Evolutionary conservation across 2,797 vertebrate genomes (phyloP).

Genomic region (Pantherophis alleghaniensis): DNA sequence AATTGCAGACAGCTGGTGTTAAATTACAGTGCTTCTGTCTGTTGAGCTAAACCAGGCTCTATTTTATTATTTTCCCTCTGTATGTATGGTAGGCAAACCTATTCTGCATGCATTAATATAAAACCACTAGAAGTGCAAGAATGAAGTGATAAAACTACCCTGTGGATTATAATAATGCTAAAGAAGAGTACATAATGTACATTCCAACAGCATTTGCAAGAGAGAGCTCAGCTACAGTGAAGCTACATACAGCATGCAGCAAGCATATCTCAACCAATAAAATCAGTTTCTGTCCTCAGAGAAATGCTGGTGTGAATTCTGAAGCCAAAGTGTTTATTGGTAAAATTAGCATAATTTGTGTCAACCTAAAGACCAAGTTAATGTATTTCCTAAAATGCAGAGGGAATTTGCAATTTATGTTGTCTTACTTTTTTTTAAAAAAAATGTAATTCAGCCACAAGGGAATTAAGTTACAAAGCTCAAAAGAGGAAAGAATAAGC

Average conservation of each 20-base stretch:
- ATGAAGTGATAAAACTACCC: constrained; percentile 19
- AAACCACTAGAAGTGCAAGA: constrained; percentile 27
- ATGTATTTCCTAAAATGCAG: background rate
- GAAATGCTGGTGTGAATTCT: constrained; percentile 38
- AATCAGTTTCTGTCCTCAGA: constrained; percentile 59
- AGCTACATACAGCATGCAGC: constrained; percentile 64
- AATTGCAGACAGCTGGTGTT: too few species aligned
- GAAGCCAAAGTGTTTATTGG: background rate
- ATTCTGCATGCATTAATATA: background rate
- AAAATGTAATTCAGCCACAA: background rate
- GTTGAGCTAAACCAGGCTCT: too few species aligned
- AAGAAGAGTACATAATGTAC: constrained; percentile 51
- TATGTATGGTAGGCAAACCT: background rate
- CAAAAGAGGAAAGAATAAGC: constrained; percentile 6
- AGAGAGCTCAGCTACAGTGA: constrained; percentile 55
- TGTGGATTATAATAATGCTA: constrained; percentile 31
- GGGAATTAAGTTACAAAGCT: background rate
- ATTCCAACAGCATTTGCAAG: constrained; percentile 43
- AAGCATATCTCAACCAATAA: constrained; percentile 57
- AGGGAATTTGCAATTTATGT: background rate
- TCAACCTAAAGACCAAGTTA: background rate
- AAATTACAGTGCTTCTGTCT: too few species aligned
- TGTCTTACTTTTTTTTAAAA: background rate
- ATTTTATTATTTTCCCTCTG: background rate
- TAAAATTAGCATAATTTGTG: background rate